phyloP scores from a whole-genome alignment of 2,888 invertebrate species.

The Apamea anceps region DNA sequence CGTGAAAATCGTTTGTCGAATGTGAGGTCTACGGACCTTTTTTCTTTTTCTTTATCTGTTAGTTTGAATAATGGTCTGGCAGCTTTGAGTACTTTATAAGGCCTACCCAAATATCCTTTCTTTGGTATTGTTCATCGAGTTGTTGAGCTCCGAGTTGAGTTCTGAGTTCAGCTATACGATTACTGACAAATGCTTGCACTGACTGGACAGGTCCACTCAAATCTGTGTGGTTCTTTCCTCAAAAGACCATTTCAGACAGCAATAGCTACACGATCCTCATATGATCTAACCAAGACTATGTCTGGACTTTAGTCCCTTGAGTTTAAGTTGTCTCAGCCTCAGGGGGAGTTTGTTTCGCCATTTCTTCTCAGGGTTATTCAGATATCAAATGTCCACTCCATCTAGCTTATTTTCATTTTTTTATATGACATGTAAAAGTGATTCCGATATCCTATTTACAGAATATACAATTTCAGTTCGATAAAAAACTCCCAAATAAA shows the following conservation, averaged over 20 bases:
- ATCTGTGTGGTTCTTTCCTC: not conserved
- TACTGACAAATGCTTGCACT: not conserved
- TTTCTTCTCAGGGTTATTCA: not conserved
- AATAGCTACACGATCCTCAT: not conserved
- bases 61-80: not conserved
- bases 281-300: not conserved
- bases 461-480: not conserved
- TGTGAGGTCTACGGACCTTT: not conserved
- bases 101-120: not conserved
- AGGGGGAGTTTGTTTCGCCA: not conserved
- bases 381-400: not conserved
- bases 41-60: too few species aligned
- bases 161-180: not conserved
- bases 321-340: too few species aligned
- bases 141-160: not conserved
- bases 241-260: not conserved
- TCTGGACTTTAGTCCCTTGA: not conserved
- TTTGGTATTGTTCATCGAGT: not conserved
- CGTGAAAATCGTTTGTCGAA: not conserved
- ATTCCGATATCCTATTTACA: not conserved
- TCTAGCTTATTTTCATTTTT: not conserved
- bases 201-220: not conserved
- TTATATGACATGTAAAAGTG: not conserved
- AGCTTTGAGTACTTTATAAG: not conserved
- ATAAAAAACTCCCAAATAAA: constrained; percentile 5